Base-by-base conservation (phyloP, 2,888 invertebrate genomes). In the Stenolophus ochropezus region DNA sequence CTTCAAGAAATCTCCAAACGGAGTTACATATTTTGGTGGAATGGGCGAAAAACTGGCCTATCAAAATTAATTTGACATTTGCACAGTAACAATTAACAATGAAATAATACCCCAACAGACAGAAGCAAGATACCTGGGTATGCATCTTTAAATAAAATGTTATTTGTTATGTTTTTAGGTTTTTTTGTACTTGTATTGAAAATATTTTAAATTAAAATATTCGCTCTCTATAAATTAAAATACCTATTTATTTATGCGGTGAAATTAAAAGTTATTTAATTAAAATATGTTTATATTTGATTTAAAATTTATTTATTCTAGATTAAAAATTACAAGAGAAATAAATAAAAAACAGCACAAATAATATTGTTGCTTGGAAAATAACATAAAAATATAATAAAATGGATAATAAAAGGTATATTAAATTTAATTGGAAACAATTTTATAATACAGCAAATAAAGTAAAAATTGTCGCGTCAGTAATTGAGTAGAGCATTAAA, bases 361-460 rank as follows among this genome's bases (percentile, higher is more conserved):
- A 33, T 33, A 42, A 4, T 42, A 42, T 42, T 33, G 33, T 33
- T 8, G 1, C 33, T 42, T 42, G 8, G 8, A 33, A 33, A 33
- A 11, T 11, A 42, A 42, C 33, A 14, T 33, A 2, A 42, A 61
- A 20, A 71, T 42, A 71, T 33, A 69, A 27, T 27, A 33, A 69
- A 69, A 18, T 33, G 6, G 6, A 47, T 20, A 71, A 47, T 71
- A 20, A 71, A 18, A 42, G 16, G 6, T 8, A 18, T 20, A 71
- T 71, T 47, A 71, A 47, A 18, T 71, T 47, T 42, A 71, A 71
- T 42, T 71, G n/a, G 4, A 71, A 71, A 42, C 61, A 25, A 23
- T 25, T 61, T 61, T 25, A 27, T 71, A 47, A 71, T 71, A 42
- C 18, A n/a, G 21, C 0, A 42, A 71, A 71, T 71, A 27, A 33